Evolutionary conservation across 1,140 invertebrate genomes (phyloP), one percentile per base, ranked within the genome.

Genomic region (Cydia fagiglandana): DNA sequence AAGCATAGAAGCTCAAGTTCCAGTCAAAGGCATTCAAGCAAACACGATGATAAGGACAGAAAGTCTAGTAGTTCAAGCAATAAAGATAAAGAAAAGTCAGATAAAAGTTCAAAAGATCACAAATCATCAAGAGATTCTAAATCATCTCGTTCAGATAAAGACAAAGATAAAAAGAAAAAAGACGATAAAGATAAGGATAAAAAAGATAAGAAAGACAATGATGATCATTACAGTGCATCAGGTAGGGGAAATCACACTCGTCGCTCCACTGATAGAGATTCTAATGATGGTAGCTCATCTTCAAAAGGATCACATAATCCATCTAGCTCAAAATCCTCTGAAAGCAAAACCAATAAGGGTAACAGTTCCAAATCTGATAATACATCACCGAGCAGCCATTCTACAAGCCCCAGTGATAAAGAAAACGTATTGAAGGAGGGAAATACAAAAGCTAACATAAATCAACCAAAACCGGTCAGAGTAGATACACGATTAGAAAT

Each of bases 251-350:
- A 87, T 75, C 88, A 91, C 30, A 88, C 78, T 73, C 83, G 94
- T 53, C 79, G 94, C 45, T 94, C 94, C 5, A 94, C 94, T 4
- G 94, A 95, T 79, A 86, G 94, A 77, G 94, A 95, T 87, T 95
- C 94, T 1, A 94, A 94, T 78, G 94, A 95, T 82, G 94, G 94
- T 17, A 93, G 92, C 76, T 87, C 90, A 2, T 92, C 91, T 6
- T 90, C 86, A 0, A 93, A 93, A 87, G 86, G 88, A 6, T 91
- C 88, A 28, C 86, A 91, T 34, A 86, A 88, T 47, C 90, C 84
- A 9, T 80, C 91, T 2, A 86, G 78, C 76, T 84, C 90, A 3
- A 93, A 89, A 84, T 86, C 85, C 20, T 81, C 88, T 20, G 85
- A 85, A 76, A 86, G 75, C 41, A 91, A 89, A 77, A 90, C 90